phyloP scores from a whole-genome alignment of 2,113 vertebrate species.

The Himantopus leucocephalus region DNA sequence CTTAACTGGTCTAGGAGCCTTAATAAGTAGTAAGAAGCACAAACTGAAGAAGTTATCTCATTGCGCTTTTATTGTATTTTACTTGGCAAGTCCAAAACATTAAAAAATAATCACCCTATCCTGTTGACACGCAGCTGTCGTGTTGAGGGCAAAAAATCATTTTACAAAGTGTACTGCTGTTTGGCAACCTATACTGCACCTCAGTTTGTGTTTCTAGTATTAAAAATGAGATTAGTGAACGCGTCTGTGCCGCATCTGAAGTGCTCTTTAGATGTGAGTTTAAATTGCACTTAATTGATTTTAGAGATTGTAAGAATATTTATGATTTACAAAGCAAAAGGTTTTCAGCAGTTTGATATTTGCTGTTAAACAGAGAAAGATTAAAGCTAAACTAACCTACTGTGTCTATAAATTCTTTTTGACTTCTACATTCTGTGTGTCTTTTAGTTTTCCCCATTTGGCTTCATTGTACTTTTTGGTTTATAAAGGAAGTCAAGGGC shows the following conservation, averaged over 20 bases:
- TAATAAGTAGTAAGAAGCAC: neutral
- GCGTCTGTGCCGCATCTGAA: neutral
- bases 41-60: neutral
- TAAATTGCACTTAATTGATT: neutral
- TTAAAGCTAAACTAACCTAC: neutral
- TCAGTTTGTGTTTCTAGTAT: neutral
- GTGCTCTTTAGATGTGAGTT: neutral
- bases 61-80: neutral
- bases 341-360: neutral
- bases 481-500: conserved; percentile 1
- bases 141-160: neutral
- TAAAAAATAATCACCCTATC: neutral
- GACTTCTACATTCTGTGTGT: neutral
- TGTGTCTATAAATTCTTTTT: neutral
- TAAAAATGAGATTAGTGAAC: neutral
- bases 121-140: neutral
- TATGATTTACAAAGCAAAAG: neutral
- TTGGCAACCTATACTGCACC: neutral
- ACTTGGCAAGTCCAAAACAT: neutral
- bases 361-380: neutral
- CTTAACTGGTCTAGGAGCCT: neutral
- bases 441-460: neutral
- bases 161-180: neutral
- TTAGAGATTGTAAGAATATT: neutral
- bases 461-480: neutral